phyloP scores from a whole-genome alignment of 1,140 invertebrate species.

The Drosophila obscura region DNA sequence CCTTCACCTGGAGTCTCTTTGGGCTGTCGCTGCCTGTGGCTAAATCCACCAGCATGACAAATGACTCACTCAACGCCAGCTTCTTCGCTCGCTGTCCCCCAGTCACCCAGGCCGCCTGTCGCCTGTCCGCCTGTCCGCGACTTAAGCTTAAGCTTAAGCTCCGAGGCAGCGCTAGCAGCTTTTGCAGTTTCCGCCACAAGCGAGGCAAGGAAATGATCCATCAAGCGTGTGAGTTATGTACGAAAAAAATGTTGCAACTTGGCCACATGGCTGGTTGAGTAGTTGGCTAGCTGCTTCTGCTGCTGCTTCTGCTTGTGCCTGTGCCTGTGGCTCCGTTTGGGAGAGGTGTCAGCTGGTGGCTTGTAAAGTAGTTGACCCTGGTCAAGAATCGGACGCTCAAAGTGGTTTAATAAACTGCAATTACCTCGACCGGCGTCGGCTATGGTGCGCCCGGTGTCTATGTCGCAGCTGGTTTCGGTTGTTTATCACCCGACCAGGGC shows the following conservation, averaged over 20 bases:
- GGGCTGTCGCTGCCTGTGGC: slow-evolving; percentile 20
- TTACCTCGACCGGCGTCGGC: slow-evolving; percentile 47
- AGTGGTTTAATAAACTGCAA: slow-evolving; percentile 81
- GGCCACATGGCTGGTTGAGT: slow-evolving; percentile 39
- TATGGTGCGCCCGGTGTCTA: not conserved
- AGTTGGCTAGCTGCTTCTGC: slow-evolving; percentile 17
- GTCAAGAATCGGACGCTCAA: slow-evolving; percentile 73
- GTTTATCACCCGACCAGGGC: slow-evolving; percentile 25
- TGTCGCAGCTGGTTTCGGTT: slow-evolving; percentile 21
- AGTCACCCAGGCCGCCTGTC: no score
- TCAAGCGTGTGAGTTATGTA: slow-evolving; percentile 73
- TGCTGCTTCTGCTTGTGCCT: slow-evolving; percentile 23
- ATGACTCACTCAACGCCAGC: slow-evolving; percentile 54
- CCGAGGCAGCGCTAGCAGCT: slow-evolving; percentile 10
- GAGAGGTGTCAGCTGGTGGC: slow-evolving; percentile 8
- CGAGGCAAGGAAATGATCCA: slow-evolving; percentile 72
- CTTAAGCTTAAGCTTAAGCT: slow-evolving; percentile 31
- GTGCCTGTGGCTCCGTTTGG: not conserved
- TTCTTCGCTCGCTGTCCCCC: slow-evolving; percentile 7
- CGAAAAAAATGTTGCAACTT: slow-evolving; percentile 59
- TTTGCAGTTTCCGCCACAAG: slow-evolving; percentile 52
- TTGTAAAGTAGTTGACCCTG: slow-evolving; percentile 76
- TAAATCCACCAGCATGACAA: slow-evolving; percentile 47
- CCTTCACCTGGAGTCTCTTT: slow-evolving; percentile 34
- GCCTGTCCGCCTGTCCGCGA: not conserved